Evolutionary conservation across 2,113 vertebrate species (phyloP).

Genomic region (Halichoeres trimaculatus): DNA sequence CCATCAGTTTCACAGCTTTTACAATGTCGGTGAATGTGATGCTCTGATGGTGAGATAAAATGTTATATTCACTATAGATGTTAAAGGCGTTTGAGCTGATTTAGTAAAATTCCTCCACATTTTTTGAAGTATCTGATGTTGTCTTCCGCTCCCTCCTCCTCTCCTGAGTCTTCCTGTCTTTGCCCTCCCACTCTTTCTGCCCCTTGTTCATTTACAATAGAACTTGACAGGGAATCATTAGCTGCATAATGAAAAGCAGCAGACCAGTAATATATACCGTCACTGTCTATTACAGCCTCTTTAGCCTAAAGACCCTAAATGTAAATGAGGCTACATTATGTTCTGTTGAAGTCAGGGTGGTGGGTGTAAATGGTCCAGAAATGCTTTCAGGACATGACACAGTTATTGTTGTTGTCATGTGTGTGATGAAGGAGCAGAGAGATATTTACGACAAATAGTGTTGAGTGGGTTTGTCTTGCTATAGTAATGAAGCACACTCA

Average conservation of each 20-base stretch:
- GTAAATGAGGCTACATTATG: conserved; percentile 57
- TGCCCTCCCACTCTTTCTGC: conserved; percentile 52
- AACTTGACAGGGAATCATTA: conserved; percentile 80
- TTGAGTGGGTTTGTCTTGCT: neutral
- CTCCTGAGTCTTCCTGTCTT: conserved; percentile 7
- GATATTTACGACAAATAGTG: neutral
- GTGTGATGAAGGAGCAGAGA: conserved; percentile 10
- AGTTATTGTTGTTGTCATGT: conserved; percentile 3
- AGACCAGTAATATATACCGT: conserved; percentile 71
- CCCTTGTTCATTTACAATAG: conserved; percentile 67
- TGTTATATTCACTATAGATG: no score
- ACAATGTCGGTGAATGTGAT: no score
- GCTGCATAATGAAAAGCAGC: conserved; percentile 76
- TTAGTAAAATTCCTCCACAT: neutral
- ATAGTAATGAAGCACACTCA: neutral
- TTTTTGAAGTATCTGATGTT: neutral
- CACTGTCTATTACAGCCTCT: conserved; percentile 72
- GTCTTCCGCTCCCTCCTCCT: neutral
- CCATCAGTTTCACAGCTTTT: no score
- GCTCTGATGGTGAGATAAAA: no score
- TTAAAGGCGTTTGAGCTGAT: neutral
- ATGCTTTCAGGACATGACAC: conserved; percentile 32
- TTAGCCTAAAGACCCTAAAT: conserved; percentile 73
- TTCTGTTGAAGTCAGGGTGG: conserved; percentile 31
- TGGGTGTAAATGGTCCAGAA: conserved; percentile 32